Conservation (phyloP, 2,797 vertebrate species). For the Pangasius djambal region DNA sequence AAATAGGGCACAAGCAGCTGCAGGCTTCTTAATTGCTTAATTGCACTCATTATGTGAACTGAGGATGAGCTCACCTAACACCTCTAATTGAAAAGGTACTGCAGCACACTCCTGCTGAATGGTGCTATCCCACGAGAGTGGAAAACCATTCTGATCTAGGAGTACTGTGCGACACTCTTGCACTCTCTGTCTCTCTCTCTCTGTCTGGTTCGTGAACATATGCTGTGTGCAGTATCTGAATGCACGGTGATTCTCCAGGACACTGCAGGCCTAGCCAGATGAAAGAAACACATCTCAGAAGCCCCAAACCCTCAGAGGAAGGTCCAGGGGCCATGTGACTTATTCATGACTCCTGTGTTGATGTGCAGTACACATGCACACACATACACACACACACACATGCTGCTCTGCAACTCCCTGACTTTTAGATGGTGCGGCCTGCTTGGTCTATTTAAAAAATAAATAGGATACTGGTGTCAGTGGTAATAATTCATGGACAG, state of each 20-base stretch:
- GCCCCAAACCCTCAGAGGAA: slow-evolving; percentile 74
- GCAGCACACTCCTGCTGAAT: slow-evolving; percentile 53
- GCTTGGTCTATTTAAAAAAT: slow-evolving; percentile 85
- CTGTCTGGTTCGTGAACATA: slow-evolving; percentile 51
- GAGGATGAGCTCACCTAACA: slow-evolving; percentile 65
- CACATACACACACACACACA: slow-evolving; percentile 33
- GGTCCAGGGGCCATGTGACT: slow-evolving; percentile 79
- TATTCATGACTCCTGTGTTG: slow-evolving; percentile 78
- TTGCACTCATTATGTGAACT: slow-evolving; percentile 74
- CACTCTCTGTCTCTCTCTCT: slow-evolving; percentile 16
- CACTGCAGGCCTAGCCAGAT: slow-evolving; percentile 72
- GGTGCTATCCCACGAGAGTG: slow-evolving; percentile 65
- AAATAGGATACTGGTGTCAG: slow-evolving; percentile 84
- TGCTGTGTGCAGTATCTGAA: slow-evolving; percentile 65
- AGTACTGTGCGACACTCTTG: slow-evolving; percentile 38
- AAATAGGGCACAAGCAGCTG: slow-evolving; percentile 62
- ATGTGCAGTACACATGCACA: slow-evolving; percentile 35
- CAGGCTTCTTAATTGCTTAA: slow-evolving; percentile 74
- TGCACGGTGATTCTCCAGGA: slow-evolving; percentile 68
- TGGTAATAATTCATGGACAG: slow-evolving; percentile 76
- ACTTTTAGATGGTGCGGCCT: slow-evolving; percentile 64
- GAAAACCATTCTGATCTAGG: slow-evolving; percentile 62
- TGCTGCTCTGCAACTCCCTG: slow-evolving; percentile 55
- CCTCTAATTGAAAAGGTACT: slow-evolving; percentile 64
- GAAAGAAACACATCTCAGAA: slow-evolving; percentile 74